Evolutionary conservation across 1,140 invertebrate genomes (phyloP), one percentile per base, ranked within the genome.

Genomic region (Leptinotarsa texana): DNA sequence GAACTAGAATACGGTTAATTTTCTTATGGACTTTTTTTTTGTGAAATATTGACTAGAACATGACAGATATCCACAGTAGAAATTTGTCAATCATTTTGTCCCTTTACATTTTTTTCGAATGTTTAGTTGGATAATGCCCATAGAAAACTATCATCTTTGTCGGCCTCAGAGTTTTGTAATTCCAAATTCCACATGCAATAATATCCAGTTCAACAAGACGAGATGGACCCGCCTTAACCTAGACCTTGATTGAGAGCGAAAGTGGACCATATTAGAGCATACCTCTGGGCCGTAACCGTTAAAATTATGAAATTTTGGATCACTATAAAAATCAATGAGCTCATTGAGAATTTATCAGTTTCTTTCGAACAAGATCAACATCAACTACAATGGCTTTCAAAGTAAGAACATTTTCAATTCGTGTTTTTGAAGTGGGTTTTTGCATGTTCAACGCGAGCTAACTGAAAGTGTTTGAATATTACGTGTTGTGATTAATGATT

Each of bases 161-260:
- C 33, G 8, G 33, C 33, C 11, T 11, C 33, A 42, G 8, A 42
- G 11, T 42, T 42, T 11, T 42, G 8, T 11, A 42, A 42, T 11
- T 42, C 33, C 33, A 42, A 42, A 42, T 42, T 0, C 33, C 33
- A 42, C 11, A 42, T 42, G 33, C 8, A 42, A 74, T 74, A 48
- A 49, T 18, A 66, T 68, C 49, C 21, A 62, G 63, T 69, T 62
- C 57, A 48, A 42, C 33, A 42, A 70, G 61, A 78, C 42, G 22
- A 72, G 57, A 47, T 24, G 74, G 75, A 49, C 57, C 68, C 80
- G 75, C 80, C 80, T 78, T 78, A 81, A 81, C 80, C 80, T 74
- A 80, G 80, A 81, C 80, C 80, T 81, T 81, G 72, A 79, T 63
- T 75, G 74, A 80, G 72, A 76, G 67, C 75, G 74, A 79, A 81